Percentiles rank a stretch among this genome's conserved stretches.
Conservation (phyloP, 2,888 invertebrate species). For the Eupithecia centaureata region DNA sequence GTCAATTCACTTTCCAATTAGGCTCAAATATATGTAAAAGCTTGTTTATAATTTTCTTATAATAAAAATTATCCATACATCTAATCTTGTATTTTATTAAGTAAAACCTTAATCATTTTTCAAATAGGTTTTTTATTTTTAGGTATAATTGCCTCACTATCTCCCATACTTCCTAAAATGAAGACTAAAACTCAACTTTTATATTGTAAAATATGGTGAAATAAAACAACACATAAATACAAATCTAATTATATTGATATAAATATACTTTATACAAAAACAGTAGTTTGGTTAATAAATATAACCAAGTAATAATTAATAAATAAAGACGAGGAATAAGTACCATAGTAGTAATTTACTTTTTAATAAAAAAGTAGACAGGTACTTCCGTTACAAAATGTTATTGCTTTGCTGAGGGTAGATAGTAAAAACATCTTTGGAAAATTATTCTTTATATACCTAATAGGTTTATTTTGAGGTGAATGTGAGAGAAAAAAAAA, state of each 20-base stretch:
- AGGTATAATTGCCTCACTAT: too few relatives aligned
- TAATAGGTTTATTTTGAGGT: too few relatives aligned
- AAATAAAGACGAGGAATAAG: too few relatives aligned
- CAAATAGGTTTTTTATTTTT: too few relatives aligned
- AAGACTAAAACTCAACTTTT: too few relatives aligned
- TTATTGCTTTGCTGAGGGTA: not conserved
- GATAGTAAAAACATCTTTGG: not conserved
- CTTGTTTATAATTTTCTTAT: constrained; percentile 43
- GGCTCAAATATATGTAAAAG: constrained; percentile 20
- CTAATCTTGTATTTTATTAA: constrained; percentile 42
- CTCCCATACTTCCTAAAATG: too few relatives aligned
- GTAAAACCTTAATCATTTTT: too few relatives aligned
- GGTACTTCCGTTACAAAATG: not conserved
- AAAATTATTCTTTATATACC: too few relatives aligned
- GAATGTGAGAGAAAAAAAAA: too few relatives aligned
- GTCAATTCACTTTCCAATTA: constrained; percentile 15
- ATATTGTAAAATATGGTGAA: not conserved
- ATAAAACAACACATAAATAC: not conserved
- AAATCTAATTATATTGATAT: not conserved
- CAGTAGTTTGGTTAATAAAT: not conserved
- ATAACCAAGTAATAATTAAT: not conserved
- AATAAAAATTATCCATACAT: constrained; percentile 51
- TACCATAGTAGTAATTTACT: not conserved
- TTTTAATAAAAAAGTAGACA: not conserved
- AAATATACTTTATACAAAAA: not conserved